Percentiles rank a stretch among this genome's conserved stretches.
phyloP scores from a whole-genome alignment of 2,888 invertebrate genomes.

The Galeopsomyia nigrocyanea region DNA sequence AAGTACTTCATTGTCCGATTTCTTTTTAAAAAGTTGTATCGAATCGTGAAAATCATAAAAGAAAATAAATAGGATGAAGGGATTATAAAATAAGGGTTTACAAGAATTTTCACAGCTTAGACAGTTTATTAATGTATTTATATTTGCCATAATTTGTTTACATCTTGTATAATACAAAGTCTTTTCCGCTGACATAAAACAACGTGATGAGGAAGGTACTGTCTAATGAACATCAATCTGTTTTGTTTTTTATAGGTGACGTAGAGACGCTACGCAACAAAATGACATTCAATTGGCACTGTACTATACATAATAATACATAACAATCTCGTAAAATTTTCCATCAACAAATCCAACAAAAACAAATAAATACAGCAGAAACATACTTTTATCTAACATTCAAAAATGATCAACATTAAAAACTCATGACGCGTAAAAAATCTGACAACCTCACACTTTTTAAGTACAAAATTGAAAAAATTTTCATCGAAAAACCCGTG shows the following conservation, averaged over 20 bases:
- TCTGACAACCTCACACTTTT: constrained; percentile 13
- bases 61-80: not conserved
- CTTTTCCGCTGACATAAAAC: constrained; percentile 25
- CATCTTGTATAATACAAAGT: constrained; percentile 43
- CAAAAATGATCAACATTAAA: not conserved
- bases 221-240: constrained; percentile 12
- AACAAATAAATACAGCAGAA: constrained; percentile 9
- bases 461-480: constrained; percentile 47
- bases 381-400: not conserved
- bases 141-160: constrained; percentile 43
- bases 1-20: constrained; percentile 37
- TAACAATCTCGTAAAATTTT: constrained; percentile 36
- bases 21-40: not conserved
- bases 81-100: not conserved
- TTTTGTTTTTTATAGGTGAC: not conserved
- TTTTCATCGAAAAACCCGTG: not conserved
- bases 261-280: not conserved
- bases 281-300: constrained; percentile 37
- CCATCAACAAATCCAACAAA: constrained; percentile 5
- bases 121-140: constrained; percentile 38
- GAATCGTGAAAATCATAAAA: not conserved
- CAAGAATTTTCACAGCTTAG: not conserved
- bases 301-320: constrained; percentile 34
- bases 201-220: constrained; percentile 27
- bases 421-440: constrained; percentile 2